A percentile compares a stretch with the other conserved stretches of the same genome.
Evolutionary conservation across 2,797 vertebrate species (phyloP).

Genomic region (Sebastes kiyomatsui): DNA sequence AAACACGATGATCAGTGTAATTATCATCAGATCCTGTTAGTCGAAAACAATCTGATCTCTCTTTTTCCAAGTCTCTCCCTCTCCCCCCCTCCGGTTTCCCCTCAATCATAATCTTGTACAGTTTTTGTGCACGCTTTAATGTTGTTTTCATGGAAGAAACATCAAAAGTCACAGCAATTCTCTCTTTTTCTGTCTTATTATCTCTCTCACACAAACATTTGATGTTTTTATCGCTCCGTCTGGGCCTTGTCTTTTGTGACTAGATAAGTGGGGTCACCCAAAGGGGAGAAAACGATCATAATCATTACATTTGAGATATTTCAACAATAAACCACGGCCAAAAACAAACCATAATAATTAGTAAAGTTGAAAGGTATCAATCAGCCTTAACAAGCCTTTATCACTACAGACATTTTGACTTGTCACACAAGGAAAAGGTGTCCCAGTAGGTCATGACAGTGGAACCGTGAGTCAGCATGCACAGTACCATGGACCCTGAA

Average conservation of each 20-base stretch:
- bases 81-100: neutral
- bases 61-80: conserved; percentile 4
- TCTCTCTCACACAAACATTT: neutral
- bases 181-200: neutral
- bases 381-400: no score
- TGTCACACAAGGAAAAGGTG: no score
- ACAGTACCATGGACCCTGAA: no score
- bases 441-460: no score
- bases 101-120: conserved; percentile 17
- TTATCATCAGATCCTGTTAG: conserved; percentile 58
- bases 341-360: neutral
- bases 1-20: conserved; percentile 58
- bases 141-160: conserved; percentile 35
- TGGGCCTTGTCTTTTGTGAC: neutral
- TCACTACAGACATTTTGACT: no score
- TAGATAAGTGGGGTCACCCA: conserved; percentile 1
- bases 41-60: conserved; percentile 45
- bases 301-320: neutral
- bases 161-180: conserved; percentile 13
- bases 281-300: conserved; percentile 11
- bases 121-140: conserved; percentile 20
- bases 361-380: no score
- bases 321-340: neutral
- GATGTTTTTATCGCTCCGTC: conserved; percentile 13
- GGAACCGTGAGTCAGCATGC: no score